Percentiles rank a stretch among this genome's conserved stretches.
Conservation (phyloP, 2,797 vertebrate species). For the Leuciscus waleckii region DNA sequence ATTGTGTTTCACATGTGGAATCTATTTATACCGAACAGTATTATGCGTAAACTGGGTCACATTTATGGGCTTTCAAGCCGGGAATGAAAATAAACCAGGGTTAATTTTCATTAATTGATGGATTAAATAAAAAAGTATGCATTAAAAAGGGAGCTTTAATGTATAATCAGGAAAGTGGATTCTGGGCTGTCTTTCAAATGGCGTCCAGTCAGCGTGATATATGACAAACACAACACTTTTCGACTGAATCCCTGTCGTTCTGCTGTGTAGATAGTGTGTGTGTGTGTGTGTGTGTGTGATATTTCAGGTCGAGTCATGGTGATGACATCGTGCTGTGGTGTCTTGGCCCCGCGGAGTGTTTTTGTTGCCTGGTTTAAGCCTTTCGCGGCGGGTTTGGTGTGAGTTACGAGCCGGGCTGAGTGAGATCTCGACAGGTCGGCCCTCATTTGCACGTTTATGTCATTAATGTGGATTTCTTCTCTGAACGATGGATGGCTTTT, state of each 20-base stretch:
- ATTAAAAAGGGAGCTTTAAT: not conserved
- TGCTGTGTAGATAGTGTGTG: not conserved
- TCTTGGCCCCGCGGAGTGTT: not conserved
- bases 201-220: not conserved
- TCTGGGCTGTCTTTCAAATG: not conserved
- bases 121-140: not conserved
- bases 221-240: slow-evolving; percentile 20
- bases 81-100: not conserved
- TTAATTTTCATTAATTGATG: not conserved
- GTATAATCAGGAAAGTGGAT: not conserved
- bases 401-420: not conserved
- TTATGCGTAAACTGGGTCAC: slow-evolving; percentile 10
- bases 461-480: slow-evolving; percentile 9
- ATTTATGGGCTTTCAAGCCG: not conserved
- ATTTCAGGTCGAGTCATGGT: not conserved
- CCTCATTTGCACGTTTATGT: slow-evolving; percentile 22
- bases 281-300: not conserved
- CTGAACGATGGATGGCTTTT: slow-evolving; percentile 1
- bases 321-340: slow-evolving; percentile 3
- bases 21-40: not conserved
- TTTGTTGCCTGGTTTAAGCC: not conserved
- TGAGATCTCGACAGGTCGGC: slow-evolving; percentile 3
- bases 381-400: not conserved
- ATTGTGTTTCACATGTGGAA: slow-evolving; percentile 27
- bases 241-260: not conserved